These are phyloP conservation scores for Acanthiza pusilla DNA, from an alignment of 2,797 vertebrate genomes.

Conservation along the genomic window DNA sequence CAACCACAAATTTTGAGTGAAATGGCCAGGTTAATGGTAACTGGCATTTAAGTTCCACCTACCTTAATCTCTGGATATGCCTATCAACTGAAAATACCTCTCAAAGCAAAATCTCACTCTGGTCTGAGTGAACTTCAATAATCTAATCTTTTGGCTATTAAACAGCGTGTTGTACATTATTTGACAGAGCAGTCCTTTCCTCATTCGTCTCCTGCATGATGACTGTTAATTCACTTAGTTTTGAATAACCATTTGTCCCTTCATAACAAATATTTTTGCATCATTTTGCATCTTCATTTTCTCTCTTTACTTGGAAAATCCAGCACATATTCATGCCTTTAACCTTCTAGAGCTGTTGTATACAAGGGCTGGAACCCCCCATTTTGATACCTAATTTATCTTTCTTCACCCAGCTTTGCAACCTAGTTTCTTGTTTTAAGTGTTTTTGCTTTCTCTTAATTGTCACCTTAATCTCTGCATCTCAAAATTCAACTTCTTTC, in stretches of 20 bases:
- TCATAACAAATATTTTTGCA: not conserved
- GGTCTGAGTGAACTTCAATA: not conserved
- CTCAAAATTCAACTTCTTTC: not conserved
- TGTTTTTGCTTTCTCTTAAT: not conserved
- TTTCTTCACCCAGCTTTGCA: not conserved
- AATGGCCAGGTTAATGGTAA: not conserved
- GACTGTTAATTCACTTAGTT: not conserved
- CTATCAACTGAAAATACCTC: not conserved
- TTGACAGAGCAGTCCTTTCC: not conserved
- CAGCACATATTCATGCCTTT: not conserved
- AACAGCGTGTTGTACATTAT: not conserved
- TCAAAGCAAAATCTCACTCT: not conserved
- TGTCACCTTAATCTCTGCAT: not conserved
- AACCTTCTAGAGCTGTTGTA: not conserved
- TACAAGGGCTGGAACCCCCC: not conserved
- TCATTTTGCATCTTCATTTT: not conserved
- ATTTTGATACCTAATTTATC: not conserved
- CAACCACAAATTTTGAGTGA: not conserved
- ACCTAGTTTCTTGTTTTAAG: not conserved
- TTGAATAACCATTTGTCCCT: not conserved
- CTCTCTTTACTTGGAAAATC: not conserved
- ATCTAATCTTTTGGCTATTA: not conserved
- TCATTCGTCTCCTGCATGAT: not conserved
- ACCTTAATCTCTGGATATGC: not conserved
- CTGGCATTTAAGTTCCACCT: not conserved